phyloP scores from a whole-genome alignment of 2,888 invertebrate species.

The Mylabris sibirica region DNA sequence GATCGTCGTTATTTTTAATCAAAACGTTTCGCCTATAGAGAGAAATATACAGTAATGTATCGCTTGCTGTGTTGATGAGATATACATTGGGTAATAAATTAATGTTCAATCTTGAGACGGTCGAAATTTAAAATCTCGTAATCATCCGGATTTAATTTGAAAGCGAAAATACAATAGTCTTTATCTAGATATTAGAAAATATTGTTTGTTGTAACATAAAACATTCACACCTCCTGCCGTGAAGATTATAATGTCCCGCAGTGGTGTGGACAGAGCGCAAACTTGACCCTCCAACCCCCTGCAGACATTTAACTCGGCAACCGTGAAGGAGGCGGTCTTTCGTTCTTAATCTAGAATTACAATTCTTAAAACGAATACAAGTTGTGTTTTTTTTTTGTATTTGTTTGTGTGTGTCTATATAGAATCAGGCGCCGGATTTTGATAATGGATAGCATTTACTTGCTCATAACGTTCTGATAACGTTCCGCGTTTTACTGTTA shows the following conservation, averaged over 20 bases:
- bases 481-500: constrained; percentile 30
- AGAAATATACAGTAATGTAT: constrained; percentile 4
- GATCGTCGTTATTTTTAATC: neutral
- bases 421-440: constrained; percentile 29
- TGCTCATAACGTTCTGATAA: constrained; percentile 38
- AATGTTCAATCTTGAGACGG: neutral
- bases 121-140: constrained; percentile 5
- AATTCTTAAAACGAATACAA: constrained; percentile 27
- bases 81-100: neutral
- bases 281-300: constrained; percentile 39
- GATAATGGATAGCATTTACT: constrained; percentile 40
- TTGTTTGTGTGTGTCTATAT: constrained; percentile 13
- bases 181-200: constrained; percentile 28
- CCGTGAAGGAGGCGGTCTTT: constrained; percentile 34
- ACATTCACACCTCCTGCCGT: constrained; percentile 40
- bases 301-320: constrained; percentile 26
- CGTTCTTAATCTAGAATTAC: constrained; percentile 35
- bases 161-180: constrained; percentile 30
- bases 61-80: neutral
- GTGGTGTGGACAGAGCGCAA: constrained; percentile 42
- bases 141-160: constrained; percentile 29
- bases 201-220: constrained; percentile 25
- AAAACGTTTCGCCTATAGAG: neutral
- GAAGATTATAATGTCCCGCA: constrained; percentile 33
- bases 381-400: neutral